Evolutionary conservation across 1,140 invertebrate genomes (phyloP), one percentile per base, ranked within the genome.

Genomic region (Drosophila fuyamai): DNA sequence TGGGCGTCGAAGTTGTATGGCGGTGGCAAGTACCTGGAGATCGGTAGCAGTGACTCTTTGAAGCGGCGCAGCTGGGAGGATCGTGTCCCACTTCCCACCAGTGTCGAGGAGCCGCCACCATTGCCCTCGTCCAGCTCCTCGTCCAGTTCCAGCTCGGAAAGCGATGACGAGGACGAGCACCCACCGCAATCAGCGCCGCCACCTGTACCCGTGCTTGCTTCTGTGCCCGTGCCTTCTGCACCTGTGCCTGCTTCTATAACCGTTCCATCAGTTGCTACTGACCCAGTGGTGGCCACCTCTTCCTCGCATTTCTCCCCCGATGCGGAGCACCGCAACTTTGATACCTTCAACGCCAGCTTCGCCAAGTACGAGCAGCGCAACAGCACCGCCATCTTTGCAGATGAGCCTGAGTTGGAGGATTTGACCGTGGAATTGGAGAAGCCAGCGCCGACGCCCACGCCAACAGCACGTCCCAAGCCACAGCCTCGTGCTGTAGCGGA

Each of bases 1-100:
- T 97, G 96, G 96, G 96, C 96, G 50, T 94, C 95, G 54, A 97
- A 97, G 92, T 93, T 97, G 13, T 96, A 96, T 85, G 95, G 95
- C 38, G 50, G 63, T 18, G 60, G 59, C 41, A 95, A 95, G 73
- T 93, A 94, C 68, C 48, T 90, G 13, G 91, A 92, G 29, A 83
- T 85, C 23, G 81, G 90, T 8, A 92, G 76, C 66, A 79, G 75
- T 4, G 92, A 92, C 66, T 92, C 92, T 0, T 54, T 92, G 18
- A 92, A 92, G 47, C 79, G 90, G 5, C 79, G 92, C 35, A 92
- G 92, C 53, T 92, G 91, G 90, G 92, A 92, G 35, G 67, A 76
- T 0, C 76, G 81, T 1, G 89, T 92, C 0, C 91, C 90, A 3
- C 40, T 92, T 50, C 66, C 77, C 13, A 53, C 75, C n/a, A 70